phyloP scores from a whole-genome alignment of 2,797 vertebrate genomes.

The Numenius phaeopus region DNA sequence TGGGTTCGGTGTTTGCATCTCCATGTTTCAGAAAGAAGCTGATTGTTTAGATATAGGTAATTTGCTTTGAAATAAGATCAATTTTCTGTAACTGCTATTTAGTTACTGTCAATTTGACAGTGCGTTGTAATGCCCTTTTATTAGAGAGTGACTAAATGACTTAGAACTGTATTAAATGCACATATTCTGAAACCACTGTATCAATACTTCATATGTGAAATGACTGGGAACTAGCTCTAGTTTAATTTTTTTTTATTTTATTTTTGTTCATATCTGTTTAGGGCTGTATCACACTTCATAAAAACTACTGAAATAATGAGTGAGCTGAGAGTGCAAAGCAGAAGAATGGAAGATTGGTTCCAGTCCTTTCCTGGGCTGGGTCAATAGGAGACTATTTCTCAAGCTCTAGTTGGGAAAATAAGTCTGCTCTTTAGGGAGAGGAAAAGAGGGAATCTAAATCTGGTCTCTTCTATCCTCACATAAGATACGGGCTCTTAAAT shows the following conservation, averaged over 20 bases:
- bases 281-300: not conserved
- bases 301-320: not conserved
- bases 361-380: not conserved
- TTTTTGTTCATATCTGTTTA: not conserved
- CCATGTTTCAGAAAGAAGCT: not conserved
- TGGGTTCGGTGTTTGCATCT: not conserved
- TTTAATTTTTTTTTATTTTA: not conserved
- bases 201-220: not conserved
- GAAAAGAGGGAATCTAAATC: not conserved
- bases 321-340: not conserved
- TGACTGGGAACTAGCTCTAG: not conserved
- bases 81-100: conserved; percentile 9
- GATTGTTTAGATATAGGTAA: not conserved
- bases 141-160: not conserved
- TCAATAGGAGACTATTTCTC: not conserved
- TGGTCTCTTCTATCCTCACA: not conserved
- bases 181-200: not conserved
- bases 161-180: not conserved
- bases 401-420: not conserved
- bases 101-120: not conserved
- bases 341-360: not conserved
- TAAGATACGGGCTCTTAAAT: not conserved
- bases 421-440: not conserved
- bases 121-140: not conserved
- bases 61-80: not conserved